Base-by-base conservation (phyloP, 2,888 invertebrate genomes). In the Campoplex nolae region DNA sequence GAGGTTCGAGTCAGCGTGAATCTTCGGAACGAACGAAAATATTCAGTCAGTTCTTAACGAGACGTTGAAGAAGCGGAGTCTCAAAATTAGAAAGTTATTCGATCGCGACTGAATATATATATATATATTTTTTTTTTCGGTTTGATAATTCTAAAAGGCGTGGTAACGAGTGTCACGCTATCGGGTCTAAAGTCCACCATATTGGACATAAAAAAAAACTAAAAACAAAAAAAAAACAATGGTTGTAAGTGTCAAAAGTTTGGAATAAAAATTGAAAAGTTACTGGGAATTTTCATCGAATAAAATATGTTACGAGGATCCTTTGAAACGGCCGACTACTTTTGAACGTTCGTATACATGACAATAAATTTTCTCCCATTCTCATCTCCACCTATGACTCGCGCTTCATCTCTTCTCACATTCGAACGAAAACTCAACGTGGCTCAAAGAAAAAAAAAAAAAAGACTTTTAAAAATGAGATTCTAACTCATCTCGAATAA, bases 401-500 rank as follows among this genome's bases (percentile, higher is more conserved):
- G 23, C 0, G 23, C 48, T 38, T 16, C 35, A 35, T 78, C 70
- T 77, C 58, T 83, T 62, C 13, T 16, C 48, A 70, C 68, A 70
- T 75, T 70, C 13, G 23, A 51, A 38, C 54, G 11, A 51, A 77
- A 77, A 77, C 73, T 45, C 58, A 56, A 56, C 70, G 16, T 62
- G 32, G 62, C 28, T 62, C 32, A 32, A 32, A n/a, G 32, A 38
- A 56, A 23, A 23, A 23, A 23, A 23, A 23, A 23, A 23, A 23
- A 42, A 45, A 13, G 8, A n/a, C 16, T 28, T 28, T 28, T 11
- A 62, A 65, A 65, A 65, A 67, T 48, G 65, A 76, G 48, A 16
- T 32, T 56, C 62, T 38, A 65, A 42, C 81, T 82, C 85, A 85
- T 85, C 76, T 74, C 58, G 35, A 38, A 23, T 23, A 23, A 82